Percentiles rank a stretch among this genome's conserved stretches.
Evolutionary conservation across 2,797 vertebrate genomes (phyloP).

Genomic region (Bradypodion pumilum): DNA sequence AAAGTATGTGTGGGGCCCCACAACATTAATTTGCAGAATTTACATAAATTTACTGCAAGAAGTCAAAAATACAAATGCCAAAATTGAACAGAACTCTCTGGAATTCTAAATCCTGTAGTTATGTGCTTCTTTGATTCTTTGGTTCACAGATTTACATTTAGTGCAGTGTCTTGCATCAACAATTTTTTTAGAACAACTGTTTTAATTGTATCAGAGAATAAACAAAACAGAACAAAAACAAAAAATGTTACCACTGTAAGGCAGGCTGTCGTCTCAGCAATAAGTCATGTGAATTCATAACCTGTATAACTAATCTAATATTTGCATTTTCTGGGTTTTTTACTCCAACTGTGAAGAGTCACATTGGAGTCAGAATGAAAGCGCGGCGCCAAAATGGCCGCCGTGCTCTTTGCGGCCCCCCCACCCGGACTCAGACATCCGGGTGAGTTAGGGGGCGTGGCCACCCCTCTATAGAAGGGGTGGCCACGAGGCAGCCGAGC

Average conservation of each 20-base stretch:
- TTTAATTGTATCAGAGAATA: not conserved
- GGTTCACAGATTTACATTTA: not conserved
- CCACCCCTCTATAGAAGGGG: too few relatives aligned
- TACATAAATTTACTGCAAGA: not conserved
- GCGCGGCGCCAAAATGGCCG: too few relatives aligned
- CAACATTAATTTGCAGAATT: too few relatives aligned
- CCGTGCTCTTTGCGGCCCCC: too few relatives aligned
- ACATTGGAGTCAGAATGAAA: not conserved
- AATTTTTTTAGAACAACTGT: not conserved
- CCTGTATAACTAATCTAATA: not conserved
- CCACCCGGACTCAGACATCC: too few relatives aligned
- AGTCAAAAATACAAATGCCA: conserved; percentile 14
- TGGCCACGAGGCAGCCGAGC: too few relatives aligned
- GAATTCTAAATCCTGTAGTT: not conserved
- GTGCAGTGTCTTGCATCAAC: not conserved
- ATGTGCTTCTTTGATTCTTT: not conserved
- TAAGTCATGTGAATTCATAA: not conserved
- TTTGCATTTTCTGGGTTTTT: not conserved
- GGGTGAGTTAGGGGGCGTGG: too few relatives aligned
- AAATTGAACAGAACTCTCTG: not conserved
- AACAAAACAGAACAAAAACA: too few relatives aligned
- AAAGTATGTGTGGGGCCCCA: too few relatives aligned
- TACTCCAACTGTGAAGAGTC: not conserved
- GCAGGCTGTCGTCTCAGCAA: not conserved
- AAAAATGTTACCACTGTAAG: too few relatives aligned